Base-by-base conservation (phyloP, 2,797 vertebrate genomes). In the Knipowitschia caucasica region DNA sequence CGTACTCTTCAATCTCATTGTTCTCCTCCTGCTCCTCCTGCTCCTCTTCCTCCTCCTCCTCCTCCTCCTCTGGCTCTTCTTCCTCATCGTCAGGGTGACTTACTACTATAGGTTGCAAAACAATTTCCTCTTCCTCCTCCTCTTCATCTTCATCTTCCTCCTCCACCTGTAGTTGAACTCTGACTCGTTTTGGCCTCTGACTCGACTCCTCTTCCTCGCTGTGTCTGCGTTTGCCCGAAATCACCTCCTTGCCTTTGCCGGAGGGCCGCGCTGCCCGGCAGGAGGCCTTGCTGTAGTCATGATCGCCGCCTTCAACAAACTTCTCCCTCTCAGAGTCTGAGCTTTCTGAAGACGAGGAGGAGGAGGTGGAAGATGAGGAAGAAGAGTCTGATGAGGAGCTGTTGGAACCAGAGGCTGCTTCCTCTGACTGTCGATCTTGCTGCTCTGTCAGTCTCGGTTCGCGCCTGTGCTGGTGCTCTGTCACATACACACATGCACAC, bases 261-360 rank as follows among this genome's bases (percentile, higher is more conserved):
- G 61, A 67, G 38, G 69, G 60, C 15, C 23, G 52, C 3, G 38
- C 20, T 1, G 90, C 90, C 25, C 86, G 88, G 64, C 92, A 88
- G 52, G 93, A 89, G 0, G 92, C 93, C 87, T 96, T 98, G 86
- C 93, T 99, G 87, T 99, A 99, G 88, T 98, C 95, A 4, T 99
- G 96, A 67, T 99, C 96, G 1, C 95, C 95, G 2, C 95, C 95
- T 0, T 98, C 96, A 14, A 93, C 84, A 21, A 93, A 98, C 80
- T 93, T 91, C 80, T 92, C 93, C 82, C 86, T 82, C 50, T 98
- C 95, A 1, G 90, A 92, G 18, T 93, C 89, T 0, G 90, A 91
- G 55, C 86, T 86, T 55, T 92, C 93, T 0, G 94, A 94, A 0
- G 89, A 91, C 0, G 90, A 91, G 0, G 89, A 89, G 0, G 89